Evolutionary conservation across 2,797 vertebrate species (phyloP), one percentile per base, ranked within the genome.

Genomic region (Tangara arthus): DNA sequence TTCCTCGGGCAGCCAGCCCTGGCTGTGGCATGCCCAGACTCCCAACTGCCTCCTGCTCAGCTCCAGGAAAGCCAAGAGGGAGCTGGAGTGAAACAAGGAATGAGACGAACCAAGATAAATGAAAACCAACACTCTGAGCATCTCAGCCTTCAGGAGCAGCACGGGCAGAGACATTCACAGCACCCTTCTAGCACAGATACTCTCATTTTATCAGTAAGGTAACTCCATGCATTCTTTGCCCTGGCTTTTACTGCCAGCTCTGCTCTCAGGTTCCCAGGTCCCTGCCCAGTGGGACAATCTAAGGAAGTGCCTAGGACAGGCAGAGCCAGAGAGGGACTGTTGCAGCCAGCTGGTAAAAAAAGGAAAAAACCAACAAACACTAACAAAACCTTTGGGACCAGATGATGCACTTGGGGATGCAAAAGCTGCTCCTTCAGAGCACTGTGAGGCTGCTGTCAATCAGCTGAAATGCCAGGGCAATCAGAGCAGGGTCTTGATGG

Each of bases 301-400:
- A 55, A 73, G 26, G 35, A 77, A 42, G 41, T 18, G 35, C 3
- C 0, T 6, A 52, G 47, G 34, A 49, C 17, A n/a, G 27, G 28
- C 32, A 82, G 42, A 72, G n/a, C 14, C 53, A 46, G 77, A 69
- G 5, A 78, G 9, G 24, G 27, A 57, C 32, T 47, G 5, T 50
- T 57, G n/a, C 27, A 91, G 35, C 2, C 4, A 68, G 35, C 3
- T 72, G 17, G 24, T 16, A 7, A 35, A 17, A 7, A 47, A 12
- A 39, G 12, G 0, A 1, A 7, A 6, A 35, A 32, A 19, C 0
- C 9, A 52, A 2, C 28, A 78, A 77, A 30, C 0, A 9, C 4
- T 14, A 30, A 4, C 26, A 70, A 75, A 60, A 6, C 30, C 34
- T 34, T 17, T 30, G 37, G 49, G 73, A 89, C 9, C 42, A 57